A percentile compares a stretch with the other conserved stretches of the same genome.
phyloP scores from a whole-genome alignment of 2,113 vertebrate species.

The Salvelinus sp. region DNA sequence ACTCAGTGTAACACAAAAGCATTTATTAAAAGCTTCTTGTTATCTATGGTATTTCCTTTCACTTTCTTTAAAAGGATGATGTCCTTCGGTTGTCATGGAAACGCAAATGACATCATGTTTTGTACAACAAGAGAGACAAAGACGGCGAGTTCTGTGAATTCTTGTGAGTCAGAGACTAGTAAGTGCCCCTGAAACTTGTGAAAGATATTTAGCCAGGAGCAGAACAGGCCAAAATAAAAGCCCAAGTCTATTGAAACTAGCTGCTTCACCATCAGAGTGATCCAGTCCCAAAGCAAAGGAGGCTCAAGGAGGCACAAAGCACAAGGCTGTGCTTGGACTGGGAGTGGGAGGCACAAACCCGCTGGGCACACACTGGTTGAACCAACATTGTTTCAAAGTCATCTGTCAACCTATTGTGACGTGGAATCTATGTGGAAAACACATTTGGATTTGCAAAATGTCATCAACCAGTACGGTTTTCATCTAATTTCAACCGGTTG shows the following conservation, averaged over 20 bases:
- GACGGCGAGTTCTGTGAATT: conserved; percentile 4
- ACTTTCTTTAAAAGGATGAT: conserved; percentile 35
- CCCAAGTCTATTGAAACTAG: conserved; percentile 30
- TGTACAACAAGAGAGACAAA: not conserved
- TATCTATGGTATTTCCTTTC: conserved; percentile 26
- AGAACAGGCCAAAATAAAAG: conserved; percentile 48
- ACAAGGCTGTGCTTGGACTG: not conserved
- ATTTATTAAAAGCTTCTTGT: conserved; percentile 20
- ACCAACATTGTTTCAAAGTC: too few relatives aligned
- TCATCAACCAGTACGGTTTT: too few relatives aligned
- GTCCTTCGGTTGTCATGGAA: conserved; percentile 73
- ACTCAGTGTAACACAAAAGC: not conserved
- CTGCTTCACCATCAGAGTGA: conserved; percentile 42
- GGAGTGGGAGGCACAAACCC: not conserved
- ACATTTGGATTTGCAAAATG: too few relatives aligned
- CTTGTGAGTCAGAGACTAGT: conserved; percentile 62
- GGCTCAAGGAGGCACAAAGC: conserved; percentile 38
- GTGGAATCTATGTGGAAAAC: too few relatives aligned
- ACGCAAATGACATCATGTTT: conserved; percentile 37
- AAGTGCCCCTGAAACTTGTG: conserved; percentile 68
- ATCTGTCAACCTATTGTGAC: too few relatives aligned
- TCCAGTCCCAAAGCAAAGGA: conserved; percentile 38
- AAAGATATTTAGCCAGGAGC: conserved; percentile 61
- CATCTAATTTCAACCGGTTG: too few relatives aligned
- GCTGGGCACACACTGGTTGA: too few relatives aligned